These are phyloP conservation scores for Tautogolabrus adspersus DNA, from an alignment of 2,113 vertebrate species.

Conservation along the genomic window DNA sequence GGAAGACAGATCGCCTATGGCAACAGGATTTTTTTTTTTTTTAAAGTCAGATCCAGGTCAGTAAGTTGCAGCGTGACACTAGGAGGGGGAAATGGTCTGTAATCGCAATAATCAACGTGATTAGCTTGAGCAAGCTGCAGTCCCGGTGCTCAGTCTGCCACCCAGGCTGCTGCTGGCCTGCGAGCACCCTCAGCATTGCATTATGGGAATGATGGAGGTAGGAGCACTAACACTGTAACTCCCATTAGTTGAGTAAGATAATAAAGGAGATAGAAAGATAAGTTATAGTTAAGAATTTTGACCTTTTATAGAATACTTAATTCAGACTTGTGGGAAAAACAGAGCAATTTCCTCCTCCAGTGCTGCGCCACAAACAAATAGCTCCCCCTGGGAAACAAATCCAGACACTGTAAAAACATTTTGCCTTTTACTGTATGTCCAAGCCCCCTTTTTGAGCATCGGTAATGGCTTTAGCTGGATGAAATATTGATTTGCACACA, in stretches of 20 bases:
- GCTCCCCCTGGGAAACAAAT: conserved; percentile 59
- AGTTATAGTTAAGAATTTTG: conserved; percentile 30
- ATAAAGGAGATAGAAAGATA: conserved; percentile 10
- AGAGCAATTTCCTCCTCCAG: conserved; percentile 43
- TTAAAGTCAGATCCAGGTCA: conserved; percentile 76
- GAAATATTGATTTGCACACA: conserved; percentile 21
- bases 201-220: conserved; percentile 43
- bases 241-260: conserved; percentile 9
- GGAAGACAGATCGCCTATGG: conserved; percentile 84
- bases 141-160: conserved; percentile 71
- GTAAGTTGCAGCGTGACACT: conserved; percentile 75
- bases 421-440: conserved; percentile 22
- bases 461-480: conserved; percentile 8
- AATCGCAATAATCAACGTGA: conserved; percentile 87
- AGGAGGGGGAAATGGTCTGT: conserved; percentile 78
- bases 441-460: conserved; percentile 4
- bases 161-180: conserved; percentile 74
- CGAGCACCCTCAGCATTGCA: conserved; percentile 33
- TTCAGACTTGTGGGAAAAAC: conserved; percentile 67
- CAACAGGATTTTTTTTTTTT: conserved; percentile 82
- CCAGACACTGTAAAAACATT: conserved; percentile 48
- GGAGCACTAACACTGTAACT: not conserved
- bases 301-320: conserved; percentile 49
- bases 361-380: conserved; percentile 58
- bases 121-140: conserved; percentile 77